Base-by-base conservation (phyloP, 2,113 vertebrate genomes). In the Psilopogon haemacephalus region DNA sequence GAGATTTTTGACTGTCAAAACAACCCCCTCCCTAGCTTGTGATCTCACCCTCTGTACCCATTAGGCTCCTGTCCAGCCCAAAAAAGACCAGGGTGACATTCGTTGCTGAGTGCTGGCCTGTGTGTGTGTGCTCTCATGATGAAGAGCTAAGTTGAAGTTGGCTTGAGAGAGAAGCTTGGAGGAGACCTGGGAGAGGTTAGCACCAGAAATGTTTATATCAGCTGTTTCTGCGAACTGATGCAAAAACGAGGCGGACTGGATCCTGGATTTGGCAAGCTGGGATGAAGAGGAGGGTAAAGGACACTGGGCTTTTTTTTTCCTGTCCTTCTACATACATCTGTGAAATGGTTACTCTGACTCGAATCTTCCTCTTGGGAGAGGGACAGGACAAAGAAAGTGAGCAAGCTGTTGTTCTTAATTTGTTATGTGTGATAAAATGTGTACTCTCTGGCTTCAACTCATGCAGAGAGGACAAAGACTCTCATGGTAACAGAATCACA, bases 1-100 rank as follows among this genome's bases (percentile, higher is more conserved):
- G 91, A 84, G 84, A 89, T 88, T 91, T 94, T 89, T 64, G 56
- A 86, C 68, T 93, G 93, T 92, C 91, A 89, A 95, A 94, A 93
- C 84, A 94, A 37, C n/a, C 52, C 35, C 78, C 37, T 93, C 76
- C 76, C 76, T 64, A 48, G 26, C 48, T 91, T 60, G 44, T 91
- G 91, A 89, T 44, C 91, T 95, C 96, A 83, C 12, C 4, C 38
- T 40, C 0, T 83, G 82, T 85, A 80, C 95, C 89, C 75, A 91
- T 95, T 91, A 94, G 96, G 87, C 94, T 91, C 48, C 48, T 68
- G n/a, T 94, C 84, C 93, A 94, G 74, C 50, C 59, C 63, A 68
- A 42, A 91, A 91, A 88, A 91, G 91, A 85, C 93, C 84, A 48
- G 23, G 60, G 82, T 95, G 94, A 95, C 89, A 89, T 85, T 79